phyloP scores from a whole-genome alignment of 2,113 vertebrate genomes.

The Loxodonta africana region DNA sequence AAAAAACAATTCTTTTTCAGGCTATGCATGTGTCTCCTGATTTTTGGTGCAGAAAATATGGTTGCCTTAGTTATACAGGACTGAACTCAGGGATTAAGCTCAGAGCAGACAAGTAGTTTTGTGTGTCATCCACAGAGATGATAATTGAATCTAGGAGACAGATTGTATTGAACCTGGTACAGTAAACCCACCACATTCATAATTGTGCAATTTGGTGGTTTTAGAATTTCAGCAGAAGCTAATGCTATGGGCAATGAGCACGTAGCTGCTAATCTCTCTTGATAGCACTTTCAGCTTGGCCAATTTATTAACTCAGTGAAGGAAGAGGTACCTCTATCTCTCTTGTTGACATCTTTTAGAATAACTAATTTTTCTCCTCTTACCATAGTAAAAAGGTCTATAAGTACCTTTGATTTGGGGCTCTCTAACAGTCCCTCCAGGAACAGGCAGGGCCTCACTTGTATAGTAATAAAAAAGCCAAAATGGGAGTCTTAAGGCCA shows the following conservation, averaged over 20 bases:
- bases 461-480: neutral
- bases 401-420: constrained; percentile 38
- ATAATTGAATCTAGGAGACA: constrained; percentile 77
- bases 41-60: constrained; percentile 78
- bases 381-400: neutral
- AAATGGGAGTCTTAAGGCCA: constrained; percentile 33
- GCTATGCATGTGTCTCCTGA: constrained; percentile 67
- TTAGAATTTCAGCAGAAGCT: constrained; percentile 62
- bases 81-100: constrained; percentile 73
- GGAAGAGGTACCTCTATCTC: constrained; percentile 61
- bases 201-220: constrained; percentile 43
- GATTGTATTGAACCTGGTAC: constrained; percentile 70
- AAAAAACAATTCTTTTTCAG: constrained; percentile 55
- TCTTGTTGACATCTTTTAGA: constrained; percentile 57
- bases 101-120: constrained; percentile 65
- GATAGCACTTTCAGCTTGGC: constrained; percentile 66
- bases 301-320: constrained; percentile 71
- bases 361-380: constrained; percentile 44
- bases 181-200: constrained; percentile 61
- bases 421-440: constrained; percentile 17
- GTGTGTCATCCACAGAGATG: constrained; percentile 45
- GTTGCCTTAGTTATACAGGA: constrained; percentile 76
- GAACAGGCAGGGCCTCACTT: constrained; percentile 31
- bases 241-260: constrained; percentile 60
- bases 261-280: constrained; percentile 73